phyloP scores from a whole-genome alignment of 2,113 vertebrate species.

The Leucoraja erinaceus region DNA sequence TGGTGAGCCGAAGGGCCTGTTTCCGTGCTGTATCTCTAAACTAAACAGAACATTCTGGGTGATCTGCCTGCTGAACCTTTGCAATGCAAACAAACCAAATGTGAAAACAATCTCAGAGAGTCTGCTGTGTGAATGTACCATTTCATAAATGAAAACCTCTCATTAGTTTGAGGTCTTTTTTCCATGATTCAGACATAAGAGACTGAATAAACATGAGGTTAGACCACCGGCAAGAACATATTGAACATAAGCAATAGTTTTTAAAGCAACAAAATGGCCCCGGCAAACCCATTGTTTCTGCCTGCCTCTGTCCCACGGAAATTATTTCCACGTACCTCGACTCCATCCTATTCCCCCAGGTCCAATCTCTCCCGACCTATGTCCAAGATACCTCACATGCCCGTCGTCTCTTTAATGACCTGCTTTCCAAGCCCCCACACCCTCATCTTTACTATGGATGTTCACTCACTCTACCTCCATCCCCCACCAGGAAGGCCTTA shows the following conservation, averaged over 20 bases:
- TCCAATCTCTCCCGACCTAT: no score
- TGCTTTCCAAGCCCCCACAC: no score
- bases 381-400: no score
- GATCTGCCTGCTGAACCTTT: background rate
- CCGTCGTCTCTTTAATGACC: no score
- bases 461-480: no score
- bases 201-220: constrained; percentile 18
- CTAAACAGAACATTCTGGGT: background rate
- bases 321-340: background rate
- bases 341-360: no score
- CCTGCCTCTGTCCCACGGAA: no score
- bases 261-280: background rate
- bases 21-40: no score
- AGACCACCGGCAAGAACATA: constrained; percentile 27
- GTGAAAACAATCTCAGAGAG: background rate
- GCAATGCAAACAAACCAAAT: background rate
- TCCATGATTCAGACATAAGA: background rate
- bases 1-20: no score
- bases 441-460: no score
- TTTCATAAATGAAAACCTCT: constrained; percentile 17
- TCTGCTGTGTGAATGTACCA: background rate
- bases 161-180: background rate
- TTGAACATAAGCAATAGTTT: background rate
- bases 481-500: no score
- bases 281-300: no score